Evolutionary conservation across 2,888 invertebrate genomes (phyloP).

Genomic region (Drosophila helvetica): DNA sequence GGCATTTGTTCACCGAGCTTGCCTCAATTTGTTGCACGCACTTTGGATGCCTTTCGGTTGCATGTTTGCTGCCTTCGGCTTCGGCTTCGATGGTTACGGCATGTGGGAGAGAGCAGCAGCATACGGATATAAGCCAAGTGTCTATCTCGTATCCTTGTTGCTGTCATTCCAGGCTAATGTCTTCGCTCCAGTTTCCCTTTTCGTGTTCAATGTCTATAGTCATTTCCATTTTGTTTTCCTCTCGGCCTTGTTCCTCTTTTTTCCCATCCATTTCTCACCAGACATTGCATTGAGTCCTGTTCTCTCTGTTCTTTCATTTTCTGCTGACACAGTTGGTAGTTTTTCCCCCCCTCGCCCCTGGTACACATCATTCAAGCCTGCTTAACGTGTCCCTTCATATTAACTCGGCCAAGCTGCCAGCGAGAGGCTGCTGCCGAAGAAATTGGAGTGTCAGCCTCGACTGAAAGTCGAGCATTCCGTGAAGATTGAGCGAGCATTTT

Average conservation of each 20-base stretch:
- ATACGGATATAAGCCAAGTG: conserved; percentile 64
- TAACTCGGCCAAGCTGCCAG: conserved; percentile 40
- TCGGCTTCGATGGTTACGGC: too few species aligned
- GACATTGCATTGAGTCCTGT: conserved; percentile 33
- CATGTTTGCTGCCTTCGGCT: conserved; percentile 30
- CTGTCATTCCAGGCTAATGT: conserved; percentile 77
- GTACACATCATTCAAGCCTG: conserved; percentile 59
- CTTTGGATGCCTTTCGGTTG: conserved; percentile 38
- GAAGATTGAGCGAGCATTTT: background rate
- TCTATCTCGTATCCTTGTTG: conserved; percentile 73
- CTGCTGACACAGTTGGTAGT: conserved; percentile 53
- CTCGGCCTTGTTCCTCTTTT: conserved; percentile 14
- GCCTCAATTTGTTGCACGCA: conserved; percentile 38
- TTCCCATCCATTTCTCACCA: conserved; percentile 8
- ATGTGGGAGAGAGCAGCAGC: conserved; percentile 30
- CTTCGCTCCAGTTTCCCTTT: conserved; percentile 77
- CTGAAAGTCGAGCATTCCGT: background rate
- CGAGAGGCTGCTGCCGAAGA: conserved; percentile 18
- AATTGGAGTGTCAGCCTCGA: conserved; percentile 15
- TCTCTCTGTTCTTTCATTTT: conserved; percentile 29
- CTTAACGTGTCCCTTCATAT: conserved; percentile 60
- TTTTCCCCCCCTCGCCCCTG: conserved; percentile 12
- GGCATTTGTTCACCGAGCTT: conserved; percentile 46
- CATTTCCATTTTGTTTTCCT: conserved; percentile 56
- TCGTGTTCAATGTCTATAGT: conserved; percentile 73